Conservation (phyloP, 2,113 vertebrate species). For the Dasyurus viverrinus region DNA sequence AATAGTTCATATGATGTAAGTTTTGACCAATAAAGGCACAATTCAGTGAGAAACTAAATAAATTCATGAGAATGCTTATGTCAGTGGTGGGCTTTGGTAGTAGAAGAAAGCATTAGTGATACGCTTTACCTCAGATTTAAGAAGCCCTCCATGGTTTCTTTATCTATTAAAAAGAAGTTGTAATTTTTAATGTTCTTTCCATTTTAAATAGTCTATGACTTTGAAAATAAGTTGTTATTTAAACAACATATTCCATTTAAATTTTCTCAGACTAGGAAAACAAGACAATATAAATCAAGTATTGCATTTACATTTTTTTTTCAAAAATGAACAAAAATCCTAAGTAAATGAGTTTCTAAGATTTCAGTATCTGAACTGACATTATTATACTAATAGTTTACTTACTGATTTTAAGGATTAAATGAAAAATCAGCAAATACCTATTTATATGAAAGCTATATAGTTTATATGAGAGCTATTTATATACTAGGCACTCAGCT, state of each 20-base stretch:
- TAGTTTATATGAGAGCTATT: no score
- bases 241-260: not conserved
- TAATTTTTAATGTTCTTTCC: not conserved
- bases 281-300: not conserved
- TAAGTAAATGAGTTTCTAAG: constrained; percentile 10
- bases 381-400: constrained; percentile 9
- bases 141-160: not conserved
- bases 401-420: constrained; percentile 27
- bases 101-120: not conserved
- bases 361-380: not conserved
- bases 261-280: not conserved
- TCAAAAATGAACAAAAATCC: not conserved
- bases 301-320: constrained; percentile 12
- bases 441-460: not conserved
- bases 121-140: not conserved
- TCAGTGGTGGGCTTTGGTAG: not conserved
- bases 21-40: not conserved
- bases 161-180: not conserved
- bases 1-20: not conserved
- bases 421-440: not conserved
- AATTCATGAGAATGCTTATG: not conserved
- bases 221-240: not conserved
- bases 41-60: not conserved
- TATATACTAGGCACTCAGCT: not conserved
- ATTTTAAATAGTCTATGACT: not conserved